Evolutionary conservation across 2,888 invertebrate genomes (phyloP), one percentile per base, ranked within the genome.

Genomic region (Cheilosia vernalis): DNA sequence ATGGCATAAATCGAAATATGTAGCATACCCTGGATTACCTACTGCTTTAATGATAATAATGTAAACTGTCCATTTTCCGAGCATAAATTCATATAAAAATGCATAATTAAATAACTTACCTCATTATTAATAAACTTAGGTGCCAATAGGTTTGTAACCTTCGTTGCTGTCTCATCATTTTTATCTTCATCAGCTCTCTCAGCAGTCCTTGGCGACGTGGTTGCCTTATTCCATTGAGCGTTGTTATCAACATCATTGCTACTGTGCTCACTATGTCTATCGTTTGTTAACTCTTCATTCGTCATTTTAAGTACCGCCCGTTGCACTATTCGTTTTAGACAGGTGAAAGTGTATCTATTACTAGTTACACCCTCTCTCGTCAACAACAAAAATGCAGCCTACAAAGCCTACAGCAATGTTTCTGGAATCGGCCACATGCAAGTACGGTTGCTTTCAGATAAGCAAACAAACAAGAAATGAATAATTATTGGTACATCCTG

Each of bases 61-160:
- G n/a, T n/a, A n/a, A n/a, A n/a, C n/a, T n/a, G n/a, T n/a, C n/a
- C n/a, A n/a, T n/a, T n/a, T n/a, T n/a, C n/a, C n/a, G n/a, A n/a
- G n/a, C n/a, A 6, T 44, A n/a, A 19, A 47, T 47, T 9, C 1
- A 9, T 19, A 24, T 24, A 1, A 21, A 21, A 24, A 3, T 24
- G 2, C 24, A 24, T 24, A 24, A 24, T 2, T 0, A 24, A 17
- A 27, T 21, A 40, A 87, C 87, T 88, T 87, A 90, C 92, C 90
- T 92, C 92, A 83, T 91, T 91, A 85, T 90, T 92, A 76, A 89
- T 87, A 17, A 89, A 87, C 87, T 91, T 91, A 10, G 92, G 91
- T 21, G 92, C 92, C 81, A 92, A 87, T 27, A 90, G 91, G 90
- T 91, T 91, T 37, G 91, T 92, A 49, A 90, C 91, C 83, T 92